Evolutionary conservation across 92 coral and sea anemone species (phyloP).

Genomic region (Anthopleura xanthogrammica): DNA sequence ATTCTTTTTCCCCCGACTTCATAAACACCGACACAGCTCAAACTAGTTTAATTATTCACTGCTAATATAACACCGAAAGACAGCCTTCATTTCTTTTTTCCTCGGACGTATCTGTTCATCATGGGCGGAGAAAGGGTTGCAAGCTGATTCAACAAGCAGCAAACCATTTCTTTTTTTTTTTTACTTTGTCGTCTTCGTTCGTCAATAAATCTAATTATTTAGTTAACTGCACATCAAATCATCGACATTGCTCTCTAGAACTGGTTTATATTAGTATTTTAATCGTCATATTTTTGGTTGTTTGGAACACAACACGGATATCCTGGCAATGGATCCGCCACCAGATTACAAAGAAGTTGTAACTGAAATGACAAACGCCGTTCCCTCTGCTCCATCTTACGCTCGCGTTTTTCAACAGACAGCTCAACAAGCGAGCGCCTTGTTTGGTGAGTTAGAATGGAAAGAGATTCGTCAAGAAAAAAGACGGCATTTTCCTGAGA

Average conservation of each 20-base stretch:
- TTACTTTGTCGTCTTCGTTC: background rate
- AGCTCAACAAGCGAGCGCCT: background rate
- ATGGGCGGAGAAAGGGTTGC: slow-evolving; percentile 2
- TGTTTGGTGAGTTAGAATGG: background rate
- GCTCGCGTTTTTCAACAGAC: background rate
- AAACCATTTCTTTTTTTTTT: background rate
- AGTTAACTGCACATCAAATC: background rate
- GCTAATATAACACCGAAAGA: too few relatives aligned
- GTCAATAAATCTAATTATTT: background rate
- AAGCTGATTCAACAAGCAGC: background rate
- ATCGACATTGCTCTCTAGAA: background rate
- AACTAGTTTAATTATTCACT: too few relatives aligned
- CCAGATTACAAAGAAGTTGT: background rate
- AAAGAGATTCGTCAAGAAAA: background rate
- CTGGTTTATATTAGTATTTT: too few relatives aligned
- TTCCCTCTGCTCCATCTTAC: slow-evolving; percentile 4
- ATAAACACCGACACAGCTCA: too few relatives aligned
- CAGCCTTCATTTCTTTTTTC: background rate
- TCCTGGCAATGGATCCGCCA: background rate
- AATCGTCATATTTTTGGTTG: too few relatives aligned
- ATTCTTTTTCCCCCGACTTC: background rate
- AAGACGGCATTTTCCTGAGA: background rate
- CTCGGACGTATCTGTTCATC: background rate
- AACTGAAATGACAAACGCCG: background rate
- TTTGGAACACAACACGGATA: too few relatives aligned